Percentiles rank a stretch among this genome's conserved stretches.
These are phyloP conservation scores for Poeciliopsis infans DNA, from an alignment of 2,797 vertebrate species.

Conservation along the genomic window DNA sequence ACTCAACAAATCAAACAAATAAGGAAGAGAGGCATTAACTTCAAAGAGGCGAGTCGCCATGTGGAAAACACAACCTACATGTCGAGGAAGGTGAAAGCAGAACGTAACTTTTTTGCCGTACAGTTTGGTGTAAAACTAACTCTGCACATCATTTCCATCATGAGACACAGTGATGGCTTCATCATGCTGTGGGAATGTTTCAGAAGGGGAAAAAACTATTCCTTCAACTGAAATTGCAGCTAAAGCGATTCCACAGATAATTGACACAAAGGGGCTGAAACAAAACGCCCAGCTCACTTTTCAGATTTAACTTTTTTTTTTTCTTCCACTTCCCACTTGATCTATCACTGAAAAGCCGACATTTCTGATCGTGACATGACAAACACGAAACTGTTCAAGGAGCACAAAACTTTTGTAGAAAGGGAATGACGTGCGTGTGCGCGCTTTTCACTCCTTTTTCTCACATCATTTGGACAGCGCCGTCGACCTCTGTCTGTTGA, in stretches of 20 bases:
- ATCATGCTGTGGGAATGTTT: not conserved
- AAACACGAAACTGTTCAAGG: not conserved
- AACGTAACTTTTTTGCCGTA: not conserved
- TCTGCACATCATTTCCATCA: not conserved
- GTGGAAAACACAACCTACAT: not conserved
- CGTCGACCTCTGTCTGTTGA: slow-evolving; percentile 34
- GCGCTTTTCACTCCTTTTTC: slow-evolving; percentile 14
- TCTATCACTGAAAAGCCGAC: not conserved
- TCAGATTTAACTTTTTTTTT: not conserved
- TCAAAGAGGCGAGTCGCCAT: not conserved
- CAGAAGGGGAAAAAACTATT: not conserved
- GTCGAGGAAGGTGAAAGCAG: not conserved
- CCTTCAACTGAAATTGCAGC: not conserved
- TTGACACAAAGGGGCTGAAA: not conserved
- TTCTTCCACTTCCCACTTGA: not conserved
- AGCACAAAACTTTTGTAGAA: not conserved
- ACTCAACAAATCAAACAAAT: not conserved
- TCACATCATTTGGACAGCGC: slow-evolving; percentile 9
- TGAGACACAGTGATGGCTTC: not conserved
- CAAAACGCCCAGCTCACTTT: not conserved
- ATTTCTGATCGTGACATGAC: not conserved
- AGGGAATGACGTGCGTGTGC: not conserved
- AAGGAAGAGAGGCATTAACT: not conserved
- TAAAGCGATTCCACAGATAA: not conserved
- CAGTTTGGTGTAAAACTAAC: not conserved